A percentile compares a stretch with the other conserved stretches of the same genome.
Conservation (phyloP, 2,113 vertebrate species). For the Marcusenius ussheri region DNA sequence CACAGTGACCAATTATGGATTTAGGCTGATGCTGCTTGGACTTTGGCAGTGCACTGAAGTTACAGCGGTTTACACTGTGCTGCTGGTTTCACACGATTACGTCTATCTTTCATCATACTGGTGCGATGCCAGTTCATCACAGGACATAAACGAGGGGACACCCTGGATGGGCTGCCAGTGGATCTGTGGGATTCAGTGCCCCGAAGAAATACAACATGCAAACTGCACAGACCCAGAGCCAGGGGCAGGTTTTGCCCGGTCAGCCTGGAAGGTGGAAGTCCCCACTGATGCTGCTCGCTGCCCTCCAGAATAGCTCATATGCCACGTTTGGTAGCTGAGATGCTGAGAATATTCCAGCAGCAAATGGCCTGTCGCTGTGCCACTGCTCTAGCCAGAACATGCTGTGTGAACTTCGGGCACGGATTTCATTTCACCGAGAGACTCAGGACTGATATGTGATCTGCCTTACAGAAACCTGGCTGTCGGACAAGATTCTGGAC, state of each 20-base stretch:
- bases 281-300: neutral
- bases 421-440: slow-evolving; percentile 1
- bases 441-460: neutral
- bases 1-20: slow-evolving; percentile 2
- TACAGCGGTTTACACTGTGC: neutral
- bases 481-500: neutral
- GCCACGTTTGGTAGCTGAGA: neutral
- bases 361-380: neutral
- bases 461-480: slow-evolving; percentile 5
- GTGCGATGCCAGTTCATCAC: neutral
- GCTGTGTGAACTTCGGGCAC: neutral
- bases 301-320: neutral
- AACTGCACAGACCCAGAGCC: neutral
- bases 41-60: neutral
- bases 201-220: neutral
- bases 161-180: neutral
- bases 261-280: neutral
- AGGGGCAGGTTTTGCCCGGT: neutral
- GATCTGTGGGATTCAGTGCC: neutral
- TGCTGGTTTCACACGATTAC: neutral
- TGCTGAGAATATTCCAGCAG: neutral
- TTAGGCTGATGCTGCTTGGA: neutral
- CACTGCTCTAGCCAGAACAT: slow-evolving; percentile 27
- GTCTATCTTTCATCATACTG: neutral
- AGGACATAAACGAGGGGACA: neutral